Evolutionary conservation across 2,888 invertebrate genomes (phyloP).

Genomic region (Pristionchus mayeri): DNA sequence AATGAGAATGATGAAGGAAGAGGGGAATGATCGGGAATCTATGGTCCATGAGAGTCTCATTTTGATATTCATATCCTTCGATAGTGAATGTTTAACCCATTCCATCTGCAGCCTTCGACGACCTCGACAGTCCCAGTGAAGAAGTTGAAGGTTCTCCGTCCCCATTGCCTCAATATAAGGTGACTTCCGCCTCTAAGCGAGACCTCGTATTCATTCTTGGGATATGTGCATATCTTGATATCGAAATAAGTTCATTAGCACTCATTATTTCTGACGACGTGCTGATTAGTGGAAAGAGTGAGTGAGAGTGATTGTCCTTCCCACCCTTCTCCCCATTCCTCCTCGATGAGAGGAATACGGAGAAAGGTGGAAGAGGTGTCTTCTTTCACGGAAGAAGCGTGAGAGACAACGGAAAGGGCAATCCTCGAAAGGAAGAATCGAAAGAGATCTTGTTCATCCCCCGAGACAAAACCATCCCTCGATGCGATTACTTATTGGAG

Average conservation of each 20-base stretch:
- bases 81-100: too few species aligned
- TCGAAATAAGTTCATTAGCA: neutral
- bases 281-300: neutral
- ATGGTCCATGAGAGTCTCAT: too few species aligned
- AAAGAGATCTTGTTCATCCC: neutral
- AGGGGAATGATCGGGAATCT: too few species aligned
- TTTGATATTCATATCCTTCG: too few species aligned
- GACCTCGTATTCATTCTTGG: too few species aligned
- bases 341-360: neutral
- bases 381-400: neutral
- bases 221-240: neutral
- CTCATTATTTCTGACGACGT: neutral
- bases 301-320: neutral
- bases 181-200: neutral
- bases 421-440: neutral
- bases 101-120: neutral
- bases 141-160: constrained; percentile 35
- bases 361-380: constrained; percentile 15
- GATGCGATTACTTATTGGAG: neutral
- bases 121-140: neutral
- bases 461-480: neutral
- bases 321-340: neutral
- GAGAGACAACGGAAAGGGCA: neutral
- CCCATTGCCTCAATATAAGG: constrained; percentile 48
- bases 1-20: neutral